Percentiles rank a stretch among this genome's conserved stretches.
These are phyloP conservation scores for Pachyrhynchus sulphureomaculatus DNA, from an alignment of 1,140 invertebrate species.

Conservation along the genomic window DNA sequence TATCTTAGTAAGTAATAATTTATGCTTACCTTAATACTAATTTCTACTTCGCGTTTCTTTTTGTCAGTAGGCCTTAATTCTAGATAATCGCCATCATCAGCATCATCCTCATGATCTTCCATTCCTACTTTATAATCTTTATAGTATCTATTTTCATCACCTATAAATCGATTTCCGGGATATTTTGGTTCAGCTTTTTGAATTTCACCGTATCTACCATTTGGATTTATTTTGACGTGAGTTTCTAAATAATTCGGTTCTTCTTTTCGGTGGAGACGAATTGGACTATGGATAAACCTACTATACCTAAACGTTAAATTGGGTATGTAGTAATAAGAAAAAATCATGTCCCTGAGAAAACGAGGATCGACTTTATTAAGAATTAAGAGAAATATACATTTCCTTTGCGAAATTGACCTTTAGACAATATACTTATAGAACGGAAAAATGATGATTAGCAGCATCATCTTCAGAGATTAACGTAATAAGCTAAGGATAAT, in stretches of 20 bases:
- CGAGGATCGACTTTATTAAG: too few species aligned
- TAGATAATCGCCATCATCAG: not conserved
- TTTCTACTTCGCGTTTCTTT: slow-evolving; percentile 14
- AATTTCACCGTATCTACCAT: slow-evolving; percentile 2
- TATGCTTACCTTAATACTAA: slow-evolving; percentile 21
- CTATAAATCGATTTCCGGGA: not conserved
- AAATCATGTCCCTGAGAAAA: too few species aligned
- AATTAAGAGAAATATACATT: too few species aligned
- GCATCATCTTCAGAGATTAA: too few species aligned
- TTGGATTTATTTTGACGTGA: not conserved
- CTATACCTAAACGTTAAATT: too few species aligned
- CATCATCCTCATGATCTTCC: not conserved
- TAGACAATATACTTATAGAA: too few species aligned
- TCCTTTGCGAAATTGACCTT: too few species aligned
- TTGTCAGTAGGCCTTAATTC: not conserved
- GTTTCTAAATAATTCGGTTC: slow-evolving; percentile 1
- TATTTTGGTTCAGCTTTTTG: slow-evolving; percentile 3
- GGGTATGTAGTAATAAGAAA: too few species aligned
- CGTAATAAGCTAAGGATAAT: too few species aligned
- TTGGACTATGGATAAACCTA: slow-evolving; percentile 21
- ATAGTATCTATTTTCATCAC: slow-evolving; percentile 1
- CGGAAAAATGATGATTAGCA: too few species aligned
- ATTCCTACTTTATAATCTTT: not conserved
- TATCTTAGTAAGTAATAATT: too few species aligned
- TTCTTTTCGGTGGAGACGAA: slow-evolving; percentile 13